Evolutionary conservation across 92 coral and sea anemone species (phyloP).

Genomic region (Bergia puertoricense): DNA sequence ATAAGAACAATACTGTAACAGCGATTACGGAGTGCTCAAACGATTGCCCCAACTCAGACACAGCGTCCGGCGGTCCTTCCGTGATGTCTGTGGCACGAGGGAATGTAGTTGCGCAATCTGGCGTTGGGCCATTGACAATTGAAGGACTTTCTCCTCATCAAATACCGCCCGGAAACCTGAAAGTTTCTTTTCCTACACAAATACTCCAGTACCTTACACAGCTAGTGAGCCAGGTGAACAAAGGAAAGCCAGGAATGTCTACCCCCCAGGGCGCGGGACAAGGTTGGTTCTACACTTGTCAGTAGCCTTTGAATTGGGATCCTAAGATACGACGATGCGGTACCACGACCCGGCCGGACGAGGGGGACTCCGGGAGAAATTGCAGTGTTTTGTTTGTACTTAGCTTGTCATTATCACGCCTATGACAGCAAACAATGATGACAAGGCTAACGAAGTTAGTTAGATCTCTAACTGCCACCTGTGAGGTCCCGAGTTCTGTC

Average conservation of each 20-base stretch:
- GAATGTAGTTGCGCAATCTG: neutral
- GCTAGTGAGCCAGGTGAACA: neutral
- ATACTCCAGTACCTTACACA: conserved; percentile 29
- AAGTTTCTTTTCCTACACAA: conserved; percentile 30
- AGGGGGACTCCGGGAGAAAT: no score
- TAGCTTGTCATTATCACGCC: no score
- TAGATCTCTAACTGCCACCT: no score
- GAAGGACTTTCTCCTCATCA: conserved; percentile 37
- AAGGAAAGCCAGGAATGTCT: neutral
- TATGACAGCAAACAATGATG: no score
- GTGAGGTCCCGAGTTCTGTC: no score
- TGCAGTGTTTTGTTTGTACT: no score
- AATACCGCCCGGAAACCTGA: conserved; percentile 38
- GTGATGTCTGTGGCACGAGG: neutral
- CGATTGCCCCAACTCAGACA: neutral
- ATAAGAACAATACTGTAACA: neutral
- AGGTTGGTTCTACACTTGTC: neutral
- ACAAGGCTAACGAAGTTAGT: no score
- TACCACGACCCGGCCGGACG: no score
- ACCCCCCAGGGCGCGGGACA: neutral
- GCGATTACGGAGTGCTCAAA: neutral
- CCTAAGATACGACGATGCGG: no score
- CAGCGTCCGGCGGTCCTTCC: neutral
- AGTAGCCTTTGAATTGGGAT: no score
- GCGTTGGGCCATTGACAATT: conserved; percentile 11